Base-by-base conservation (phyloP, 2,113 vertebrate species). In the Phylloscopus trochiloides region DNA sequence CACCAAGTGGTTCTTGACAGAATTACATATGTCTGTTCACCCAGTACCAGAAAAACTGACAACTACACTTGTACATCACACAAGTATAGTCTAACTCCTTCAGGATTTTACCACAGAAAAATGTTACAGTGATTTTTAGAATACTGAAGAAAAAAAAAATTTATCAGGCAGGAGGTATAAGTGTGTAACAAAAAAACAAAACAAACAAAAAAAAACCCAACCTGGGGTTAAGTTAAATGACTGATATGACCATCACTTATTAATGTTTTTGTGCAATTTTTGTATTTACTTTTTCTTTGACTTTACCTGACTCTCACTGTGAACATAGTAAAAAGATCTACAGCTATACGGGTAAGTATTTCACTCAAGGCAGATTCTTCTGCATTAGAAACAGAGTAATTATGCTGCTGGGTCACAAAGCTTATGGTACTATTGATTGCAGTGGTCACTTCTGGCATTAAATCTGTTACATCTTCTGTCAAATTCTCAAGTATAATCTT, bases 1-100 rank as follows among this genome's bases (percentile, higher is more conserved):
- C 94, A 91, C 77, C 96, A 79, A 47, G 89, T 74, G 96, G 94
- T 32, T 59, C 91, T 67, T 34, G 8, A 36, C 7, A 92, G 84
- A 77, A 94, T 12, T 87, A 54, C 91, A 7, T 20, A 29, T 71
- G 50, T 66, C 26, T 78, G 28, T 51, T 78, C 43, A 62, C 8
- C 5, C 12, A 72, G 17, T 10, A 48, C 32, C 31, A 45, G 26
- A 65, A 84, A 88, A 83, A 19, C 7, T 14, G 24, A 22, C 6
- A 62, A 65, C 8, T 61, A 26, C 12, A 43, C 36, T 54, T 76
- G 18, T 19, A 55, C 9, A 45, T 7, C 6, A 76, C 18, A 21
- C 17, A 47, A 7, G 2, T 22, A 45, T 36, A 51, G 24, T 3
- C 18, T 34, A 72, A 31, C 12, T 65, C 38, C 52, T 47, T 32